phyloP scores from a whole-genome alignment of 2,888 invertebrate genomes.

The Venusia cambrica region DNA sequence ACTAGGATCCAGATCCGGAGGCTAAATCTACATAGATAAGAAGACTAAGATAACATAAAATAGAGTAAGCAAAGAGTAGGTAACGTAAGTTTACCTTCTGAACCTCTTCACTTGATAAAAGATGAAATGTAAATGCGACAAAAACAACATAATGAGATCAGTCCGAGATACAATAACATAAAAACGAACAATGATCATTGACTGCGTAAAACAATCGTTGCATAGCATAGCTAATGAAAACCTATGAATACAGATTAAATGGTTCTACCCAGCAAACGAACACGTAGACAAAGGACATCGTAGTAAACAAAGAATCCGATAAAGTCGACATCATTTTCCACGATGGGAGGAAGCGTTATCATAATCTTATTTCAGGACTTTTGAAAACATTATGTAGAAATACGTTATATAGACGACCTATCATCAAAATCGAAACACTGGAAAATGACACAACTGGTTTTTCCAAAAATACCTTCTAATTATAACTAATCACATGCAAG shows the following conservation, averaged over 20 bases:
- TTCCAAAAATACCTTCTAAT: conserved; percentile 2
- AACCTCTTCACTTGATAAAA: conserved; percentile 32
- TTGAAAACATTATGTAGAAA: no score
- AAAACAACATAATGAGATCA: conserved; percentile 51
- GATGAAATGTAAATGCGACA: conserved; percentile 44
- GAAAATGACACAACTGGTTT: no score
- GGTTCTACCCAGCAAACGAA: conserved; percentile 55
- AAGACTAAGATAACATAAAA: conserved; percentile 13
- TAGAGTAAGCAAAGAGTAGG: conserved; percentile 16
- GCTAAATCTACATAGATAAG: conserved; percentile 24
- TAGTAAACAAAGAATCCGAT: conserved; percentile 41
- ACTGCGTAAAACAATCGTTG: conserved; percentile 54
- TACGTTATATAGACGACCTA: no score
- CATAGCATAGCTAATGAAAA: conserved; percentile 68
- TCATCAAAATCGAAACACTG: no score
- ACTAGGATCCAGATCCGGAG: conserved; percentile 16
- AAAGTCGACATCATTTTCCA: conserved; percentile 17
- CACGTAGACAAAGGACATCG: conserved; percentile 55
- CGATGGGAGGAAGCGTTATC: no score
- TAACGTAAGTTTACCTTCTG: conserved; percentile 25
- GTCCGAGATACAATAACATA: conserved; percentile 47
- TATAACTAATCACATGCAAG: conserved; percentile 6
- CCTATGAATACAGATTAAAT: conserved; percentile 70
- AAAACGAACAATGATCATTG: conserved; percentile 54
- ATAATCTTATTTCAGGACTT: no score